Conservation (phyloP, 2,113 vertebrate genomes). For the Edolisoma coerulescens region DNA sequence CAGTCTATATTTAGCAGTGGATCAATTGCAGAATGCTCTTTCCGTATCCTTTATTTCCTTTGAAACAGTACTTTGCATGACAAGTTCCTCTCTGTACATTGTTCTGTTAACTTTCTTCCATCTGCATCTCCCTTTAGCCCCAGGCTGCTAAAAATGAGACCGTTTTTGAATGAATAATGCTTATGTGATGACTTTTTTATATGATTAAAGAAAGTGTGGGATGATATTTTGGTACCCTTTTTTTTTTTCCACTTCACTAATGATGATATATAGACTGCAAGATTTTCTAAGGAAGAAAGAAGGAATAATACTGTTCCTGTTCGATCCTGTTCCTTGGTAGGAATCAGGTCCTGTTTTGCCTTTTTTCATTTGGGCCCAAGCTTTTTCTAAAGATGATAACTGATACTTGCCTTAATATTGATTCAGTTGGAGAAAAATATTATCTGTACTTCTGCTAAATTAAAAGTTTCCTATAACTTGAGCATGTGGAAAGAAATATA, state of each 20-base stretch:
- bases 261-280: slow-evolving; percentile 16
- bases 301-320: background rate
- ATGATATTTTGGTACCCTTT: slow-evolving; percentile 44
- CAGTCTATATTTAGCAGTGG: slow-evolving; percentile 19
- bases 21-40: background rate
- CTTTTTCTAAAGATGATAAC: background rate
- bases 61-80: slow-evolving; percentile 10
- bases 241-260: background rate
- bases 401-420: background rate
- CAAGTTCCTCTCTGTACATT: slow-evolving; percentile 21
- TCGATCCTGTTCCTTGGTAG: background rate
- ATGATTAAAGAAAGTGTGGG: slow-evolving; percentile 38
- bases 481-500: background rate
- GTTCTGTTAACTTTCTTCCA: slow-evolving; percentile 38
- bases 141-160: slow-evolving; percentile 44
- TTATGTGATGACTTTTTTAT: slow-evolving; percentile 34
- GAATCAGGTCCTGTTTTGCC: background rate
- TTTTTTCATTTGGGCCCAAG: background rate
- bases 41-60: slow-evolving; percentile 29
- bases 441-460: background rate
- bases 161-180: slow-evolving; percentile 57
- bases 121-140: slow-evolving; percentile 32
- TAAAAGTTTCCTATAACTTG: background rate
- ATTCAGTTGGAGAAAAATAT: background rate
- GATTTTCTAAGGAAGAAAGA: background rate